Evolutionary conservation across 1,140 invertebrate species (phyloP).

Genomic region (Pseudomyrmex gracilis): DNA sequence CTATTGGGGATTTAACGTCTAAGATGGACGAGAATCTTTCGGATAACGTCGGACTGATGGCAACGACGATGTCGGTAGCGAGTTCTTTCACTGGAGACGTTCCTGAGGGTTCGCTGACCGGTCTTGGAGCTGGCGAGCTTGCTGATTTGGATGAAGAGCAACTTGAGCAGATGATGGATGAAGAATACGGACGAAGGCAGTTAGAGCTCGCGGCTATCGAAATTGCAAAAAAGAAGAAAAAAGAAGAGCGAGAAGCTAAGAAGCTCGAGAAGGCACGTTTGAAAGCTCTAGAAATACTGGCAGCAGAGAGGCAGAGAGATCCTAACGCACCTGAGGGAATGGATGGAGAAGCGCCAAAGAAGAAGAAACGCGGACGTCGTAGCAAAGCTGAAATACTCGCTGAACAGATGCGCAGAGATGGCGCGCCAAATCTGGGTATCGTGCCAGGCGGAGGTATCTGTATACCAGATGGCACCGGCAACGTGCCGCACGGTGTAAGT

Average conservation of each 20-base stretch:
- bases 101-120: constrained; percentile 77
- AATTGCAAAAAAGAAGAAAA: constrained; percentile 87
- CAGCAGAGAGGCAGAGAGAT: constrained; percentile 80
- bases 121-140: constrained; percentile 83
- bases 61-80: constrained; percentile 71
- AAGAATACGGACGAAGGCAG: constrained; percentile 87
- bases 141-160: constrained; percentile 87
- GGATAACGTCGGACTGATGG: constrained; percentile 66
- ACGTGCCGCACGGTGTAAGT: constrained; percentile 61
- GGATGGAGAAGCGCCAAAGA: constrained; percentile 83
- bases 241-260: constrained; percentile 87
- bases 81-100: constrained; percentile 75
- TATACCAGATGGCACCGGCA: constrained; percentile 53
- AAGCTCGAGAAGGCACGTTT: constrained; percentile 87
- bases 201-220: constrained; percentile 85
- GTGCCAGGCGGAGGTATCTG: constrained; percentile 45
- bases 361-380: constrained; percentile 83
- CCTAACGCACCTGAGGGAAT: constrained; percentile 77
- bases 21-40: constrained; percentile 75
- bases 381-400: constrained; percentile 85
- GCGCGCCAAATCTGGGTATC: constrained; percentile 64
- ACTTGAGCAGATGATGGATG: constrained; percentile 87
- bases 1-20: constrained; percentile 67
- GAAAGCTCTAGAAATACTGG: constrained; percentile 85
- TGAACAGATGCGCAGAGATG: constrained; percentile 83